phyloP scores from a whole-genome alignment of 64 coral and sea anemone genomes.

The Platygyra sinensis region DNA sequence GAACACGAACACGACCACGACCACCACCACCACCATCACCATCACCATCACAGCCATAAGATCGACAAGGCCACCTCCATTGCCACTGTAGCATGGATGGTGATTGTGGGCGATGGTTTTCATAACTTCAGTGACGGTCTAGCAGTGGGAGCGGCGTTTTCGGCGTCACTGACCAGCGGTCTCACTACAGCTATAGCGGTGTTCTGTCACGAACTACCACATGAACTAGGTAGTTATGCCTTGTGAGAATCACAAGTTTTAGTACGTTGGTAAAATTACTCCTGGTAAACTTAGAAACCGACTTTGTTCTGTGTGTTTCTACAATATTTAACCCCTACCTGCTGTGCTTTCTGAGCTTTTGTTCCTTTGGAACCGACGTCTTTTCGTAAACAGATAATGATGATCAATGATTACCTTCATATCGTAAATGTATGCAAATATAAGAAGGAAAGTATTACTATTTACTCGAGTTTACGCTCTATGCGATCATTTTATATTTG shows the following conservation, averaged over 20 bases:
- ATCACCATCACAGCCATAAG: slow-evolving; percentile 66
- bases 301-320: no score
- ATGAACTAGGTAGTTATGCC: slow-evolving; percentile 50
- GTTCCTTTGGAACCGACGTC: no score
- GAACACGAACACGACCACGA: slow-evolving; percentile 37
- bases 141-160: slow-evolving; percentile 89
- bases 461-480: no score
- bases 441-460: no score
- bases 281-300: no score
- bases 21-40: slow-evolving; percentile 46
- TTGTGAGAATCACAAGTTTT: background rate
- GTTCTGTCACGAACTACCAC: slow-evolving; percentile 82
- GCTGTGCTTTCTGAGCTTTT: no score
- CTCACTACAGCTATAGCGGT: slow-evolving; percentile 96
- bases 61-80: slow-evolving; percentile 74
- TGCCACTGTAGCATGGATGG: slow-evolving; percentile 97
- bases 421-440: no score
- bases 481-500: no score
- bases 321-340: no score
- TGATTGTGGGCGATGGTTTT: slow-evolving; percentile 98
- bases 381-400: no score
- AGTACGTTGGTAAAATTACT: no score
- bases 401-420: no score
- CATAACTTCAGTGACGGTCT: slow-evolving; percentile 97
- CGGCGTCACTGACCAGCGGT: slow-evolving; percentile 84